These are phyloP conservation scores for Corythornis vintsioides DNA, from an alignment of 2,113 vertebrate genomes.

Conservation along the genomic window DNA sequence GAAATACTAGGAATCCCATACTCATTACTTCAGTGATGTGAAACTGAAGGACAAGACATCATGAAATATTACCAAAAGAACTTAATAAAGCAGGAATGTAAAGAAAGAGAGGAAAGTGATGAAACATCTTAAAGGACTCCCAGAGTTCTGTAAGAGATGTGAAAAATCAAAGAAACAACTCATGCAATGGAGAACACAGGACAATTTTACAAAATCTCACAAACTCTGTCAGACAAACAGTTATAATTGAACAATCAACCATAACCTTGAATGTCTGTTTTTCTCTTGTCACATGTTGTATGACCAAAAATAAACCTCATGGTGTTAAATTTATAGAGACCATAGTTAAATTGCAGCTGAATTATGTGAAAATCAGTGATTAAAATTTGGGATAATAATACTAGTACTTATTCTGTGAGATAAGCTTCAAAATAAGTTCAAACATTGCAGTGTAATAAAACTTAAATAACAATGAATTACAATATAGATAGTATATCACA, in stretches of 20 bases:
- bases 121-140: not conserved
- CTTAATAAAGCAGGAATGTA: not conserved
- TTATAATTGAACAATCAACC: not conserved
- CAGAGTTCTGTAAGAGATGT: not conserved
- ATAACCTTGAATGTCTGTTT: not conserved
- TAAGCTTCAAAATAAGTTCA: slow-evolving; percentile 16
- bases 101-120: not conserved
- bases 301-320: not conserved
- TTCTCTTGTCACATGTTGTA: not conserved
- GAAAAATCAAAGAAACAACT: not conserved
- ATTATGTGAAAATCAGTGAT: not conserved
- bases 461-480: slow-evolving; percentile 28
- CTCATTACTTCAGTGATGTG: not conserved
- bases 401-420: not conserved
- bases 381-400: not conserved
- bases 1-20: not conserved
- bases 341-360: not conserved
- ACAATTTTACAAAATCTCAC: not conserved
- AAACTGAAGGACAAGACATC: not conserved
- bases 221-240: not conserved
- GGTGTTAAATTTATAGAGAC: not conserved
- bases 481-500: slow-evolving; percentile 41
- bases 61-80: not conserved
- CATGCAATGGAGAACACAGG: not conserved
- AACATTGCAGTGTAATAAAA: slow-evolving; percentile 22